Evolutionary conservation across 2,113 vertebrate species (phyloP).

Genomic region (Potamarius usumacintae): DNA sequence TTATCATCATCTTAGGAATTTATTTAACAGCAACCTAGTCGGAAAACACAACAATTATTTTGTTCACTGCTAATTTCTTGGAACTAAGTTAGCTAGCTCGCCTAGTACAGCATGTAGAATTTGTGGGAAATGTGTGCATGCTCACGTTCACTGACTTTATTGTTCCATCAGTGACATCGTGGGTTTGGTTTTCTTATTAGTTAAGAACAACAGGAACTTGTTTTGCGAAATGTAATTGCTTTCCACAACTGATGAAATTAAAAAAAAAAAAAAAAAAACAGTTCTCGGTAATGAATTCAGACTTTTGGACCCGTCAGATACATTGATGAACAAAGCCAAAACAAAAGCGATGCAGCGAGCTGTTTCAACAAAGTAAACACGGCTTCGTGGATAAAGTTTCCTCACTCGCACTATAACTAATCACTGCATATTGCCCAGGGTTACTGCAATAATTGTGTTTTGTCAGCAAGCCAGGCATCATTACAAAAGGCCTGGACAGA

Average conservation of each 20-base stretch:
- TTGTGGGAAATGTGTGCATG: too few species aligned
- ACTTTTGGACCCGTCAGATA: neutral
- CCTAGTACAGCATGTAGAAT: neutral
- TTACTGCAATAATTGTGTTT: slow-evolving; percentile 78
- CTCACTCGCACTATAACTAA: slow-evolving; percentile 61
- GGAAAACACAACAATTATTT: too few species aligned
- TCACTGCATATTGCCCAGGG: slow-evolving; percentile 76
- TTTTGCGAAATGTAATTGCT: neutral
- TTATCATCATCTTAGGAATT: neutral
- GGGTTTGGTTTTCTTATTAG: too few species aligned
- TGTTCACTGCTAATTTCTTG: too few species aligned
- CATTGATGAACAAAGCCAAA: neutral
- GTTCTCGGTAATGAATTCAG: neutral
- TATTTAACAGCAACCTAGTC: too few species aligned
- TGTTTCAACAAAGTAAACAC: slow-evolving; percentile 10
- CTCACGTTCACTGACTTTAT: neutral
- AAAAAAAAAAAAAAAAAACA: neutral
- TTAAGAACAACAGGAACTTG: neutral
- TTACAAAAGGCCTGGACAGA: slow-evolving; percentile 71
- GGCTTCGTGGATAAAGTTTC: slow-evolving; percentile 22
- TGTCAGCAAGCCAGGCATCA: slow-evolving; percentile 79
- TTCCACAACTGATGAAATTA: neutral
- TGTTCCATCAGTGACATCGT: neutral
- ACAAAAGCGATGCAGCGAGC: neutral
- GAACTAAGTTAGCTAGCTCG: too few species aligned